These are phyloP conservation scores for Eospalax fontanierii DNA, from an alignment of 2,797 vertebrate genomes.

Conservation along the genomic window DNA sequence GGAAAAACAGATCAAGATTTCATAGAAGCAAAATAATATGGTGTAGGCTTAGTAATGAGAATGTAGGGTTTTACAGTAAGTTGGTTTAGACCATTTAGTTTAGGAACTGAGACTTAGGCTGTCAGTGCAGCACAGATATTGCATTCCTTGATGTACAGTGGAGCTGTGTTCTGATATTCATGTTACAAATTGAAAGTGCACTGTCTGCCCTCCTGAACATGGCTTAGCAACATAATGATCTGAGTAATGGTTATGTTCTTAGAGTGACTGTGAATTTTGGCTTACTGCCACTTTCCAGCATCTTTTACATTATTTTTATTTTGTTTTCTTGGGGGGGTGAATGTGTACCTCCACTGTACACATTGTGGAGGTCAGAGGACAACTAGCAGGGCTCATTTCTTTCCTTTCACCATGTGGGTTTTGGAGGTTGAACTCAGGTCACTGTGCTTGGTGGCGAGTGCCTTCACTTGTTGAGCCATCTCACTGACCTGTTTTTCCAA, in stretches of 20 bases:
- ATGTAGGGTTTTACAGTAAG: constrained; percentile 16
- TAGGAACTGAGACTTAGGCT: background rate
- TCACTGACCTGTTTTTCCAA: background rate
- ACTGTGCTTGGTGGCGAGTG: background rate
- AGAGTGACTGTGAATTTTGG: background rate
- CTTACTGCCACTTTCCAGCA: background rate
- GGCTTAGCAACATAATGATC: background rate
- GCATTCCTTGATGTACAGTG: background rate
- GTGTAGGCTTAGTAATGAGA: background rate
- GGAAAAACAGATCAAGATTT: background rate
- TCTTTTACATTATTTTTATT: background rate
- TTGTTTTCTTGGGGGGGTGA: background rate
- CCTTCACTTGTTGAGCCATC: background rate
- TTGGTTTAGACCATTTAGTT: background rate
- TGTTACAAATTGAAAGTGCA: background rate
- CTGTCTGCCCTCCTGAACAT: background rate
- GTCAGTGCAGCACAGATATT: background rate
- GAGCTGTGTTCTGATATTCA: background rate
- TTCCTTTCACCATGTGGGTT: background rate
- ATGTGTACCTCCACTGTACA: no score
- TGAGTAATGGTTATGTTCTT: background rate
- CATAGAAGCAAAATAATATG: background rate
- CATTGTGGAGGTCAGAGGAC: background rate
- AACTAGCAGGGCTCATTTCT: background rate
- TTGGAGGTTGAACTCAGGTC: background rate